A percentile compares a stretch with the other conserved stretches of the same genome.
These are phyloP conservation scores for Embiotoca jacksoni DNA, from an alignment of 2,113 vertebrate genomes.

Conservation along the genomic window DNA sequence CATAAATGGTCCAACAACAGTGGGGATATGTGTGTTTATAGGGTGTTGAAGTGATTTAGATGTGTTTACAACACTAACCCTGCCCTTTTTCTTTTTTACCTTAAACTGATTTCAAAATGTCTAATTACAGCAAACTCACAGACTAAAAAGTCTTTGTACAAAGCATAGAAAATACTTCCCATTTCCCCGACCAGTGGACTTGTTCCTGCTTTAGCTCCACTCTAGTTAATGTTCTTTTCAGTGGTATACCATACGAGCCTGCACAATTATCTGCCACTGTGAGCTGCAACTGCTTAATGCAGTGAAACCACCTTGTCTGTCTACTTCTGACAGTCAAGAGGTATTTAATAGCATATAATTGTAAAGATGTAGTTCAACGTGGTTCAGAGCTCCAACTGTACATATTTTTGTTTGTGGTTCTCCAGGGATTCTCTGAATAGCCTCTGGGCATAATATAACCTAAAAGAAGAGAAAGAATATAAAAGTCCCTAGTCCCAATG, in stretches of 20 bases:
- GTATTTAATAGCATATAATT: slow-evolving; percentile 24
- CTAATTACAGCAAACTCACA: too few relatives aligned
- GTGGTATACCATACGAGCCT: background rate
- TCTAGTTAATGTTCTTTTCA: background rate
- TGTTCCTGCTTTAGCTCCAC: slow-evolving; percentile 4
- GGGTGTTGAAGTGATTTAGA: too few relatives aligned
- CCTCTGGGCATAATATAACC: slow-evolving; percentile 23
- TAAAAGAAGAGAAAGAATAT: slow-evolving; percentile 28
- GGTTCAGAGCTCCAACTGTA: background rate
- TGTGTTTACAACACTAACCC: too few relatives aligned
- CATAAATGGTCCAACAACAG: too few relatives aligned
- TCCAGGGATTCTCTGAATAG: slow-evolving; percentile 10
- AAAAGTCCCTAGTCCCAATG: slow-evolving; percentile 8
- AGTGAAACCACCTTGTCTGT: background rate
- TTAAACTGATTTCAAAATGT: too few relatives aligned
- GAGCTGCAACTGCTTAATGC: background rate
- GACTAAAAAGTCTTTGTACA: too few relatives aligned
- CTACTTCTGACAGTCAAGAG: slow-evolving; percentile 7
- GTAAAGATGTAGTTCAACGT: slow-evolving; percentile 14
- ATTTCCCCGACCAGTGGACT: background rate
- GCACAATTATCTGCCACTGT: slow-evolving; percentile 5
- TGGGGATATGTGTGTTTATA: too few relatives aligned
- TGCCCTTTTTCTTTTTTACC: too few relatives aligned
- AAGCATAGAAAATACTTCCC: background rate
- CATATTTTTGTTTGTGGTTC: slow-evolving; percentile 15